Conservation (phyloP, 2,888 invertebrate species). For the Dynastes maya region DNA sequence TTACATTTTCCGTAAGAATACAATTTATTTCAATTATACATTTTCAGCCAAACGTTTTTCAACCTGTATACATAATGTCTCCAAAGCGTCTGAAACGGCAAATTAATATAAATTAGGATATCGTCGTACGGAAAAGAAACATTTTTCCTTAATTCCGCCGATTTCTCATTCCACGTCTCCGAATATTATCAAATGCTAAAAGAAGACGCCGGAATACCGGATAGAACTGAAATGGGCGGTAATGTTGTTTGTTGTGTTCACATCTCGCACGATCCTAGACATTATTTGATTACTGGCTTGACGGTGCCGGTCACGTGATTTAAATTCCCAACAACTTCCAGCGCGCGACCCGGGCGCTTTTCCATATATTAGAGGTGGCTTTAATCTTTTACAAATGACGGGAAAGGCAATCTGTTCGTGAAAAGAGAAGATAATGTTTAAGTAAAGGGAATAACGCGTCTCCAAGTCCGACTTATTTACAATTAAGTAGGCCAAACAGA, state of each 20-base stretch:
- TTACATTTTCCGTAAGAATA: background rate
- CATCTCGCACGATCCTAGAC: conserved; percentile 31
- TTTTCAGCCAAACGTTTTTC: background rate
- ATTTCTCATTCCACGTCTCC: conserved; percentile 6
- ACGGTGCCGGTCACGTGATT: conserved; percentile 36
- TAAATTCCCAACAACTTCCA: conserved; percentile 41
- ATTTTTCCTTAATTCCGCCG: background rate
- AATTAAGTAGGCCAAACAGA: conserved; percentile 15
- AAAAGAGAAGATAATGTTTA: background rate
- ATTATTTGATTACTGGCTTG: conserved; percentile 40
- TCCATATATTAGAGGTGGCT: conserved; percentile 30
- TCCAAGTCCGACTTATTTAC: background rate
- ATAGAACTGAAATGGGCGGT: conserved; percentile 20
- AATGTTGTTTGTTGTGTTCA: conserved; percentile 41
- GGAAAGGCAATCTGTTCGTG: background rate
- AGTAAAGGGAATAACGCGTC: background rate
- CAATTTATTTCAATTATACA: conserved; percentile 8
- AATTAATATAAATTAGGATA: conserved; percentile 18
- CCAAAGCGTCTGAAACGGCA: background rate
- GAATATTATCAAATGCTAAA: conserved; percentile 21
- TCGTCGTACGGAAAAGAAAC: background rate
- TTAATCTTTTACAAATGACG: conserved; percentile 23
- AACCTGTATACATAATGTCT: background rate
- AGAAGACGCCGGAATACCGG: conserved; percentile 8
- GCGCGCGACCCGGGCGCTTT: background rate